phyloP scores from a whole-genome alignment of 1,140 invertebrate genomes.

The Hirudo medicinalis region DNA sequence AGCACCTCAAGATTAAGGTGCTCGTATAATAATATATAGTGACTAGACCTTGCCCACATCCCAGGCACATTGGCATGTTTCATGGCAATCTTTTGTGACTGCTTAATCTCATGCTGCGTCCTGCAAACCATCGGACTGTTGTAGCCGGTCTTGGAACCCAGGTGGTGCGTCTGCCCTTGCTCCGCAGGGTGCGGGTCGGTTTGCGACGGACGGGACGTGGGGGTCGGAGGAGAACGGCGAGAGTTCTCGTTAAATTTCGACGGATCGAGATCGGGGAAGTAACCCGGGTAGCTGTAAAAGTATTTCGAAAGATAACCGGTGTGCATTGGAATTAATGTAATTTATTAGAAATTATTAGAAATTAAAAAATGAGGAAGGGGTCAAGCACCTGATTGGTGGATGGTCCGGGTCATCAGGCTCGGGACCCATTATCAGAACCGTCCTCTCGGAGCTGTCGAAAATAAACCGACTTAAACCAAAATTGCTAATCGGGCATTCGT shows the following conservation, averaged over 20 bases:
- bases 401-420: neutral
- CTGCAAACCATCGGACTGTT: slow-evolving; percentile 77
- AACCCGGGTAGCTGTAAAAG: slow-evolving; percentile 30
- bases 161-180: neutral
- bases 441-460: neutral
- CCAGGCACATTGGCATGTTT: slow-evolving; percentile 58
- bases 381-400: neutral
- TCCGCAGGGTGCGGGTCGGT: neutral
- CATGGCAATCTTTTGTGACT: slow-evolving; percentile 64
- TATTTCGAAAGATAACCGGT: neutral
- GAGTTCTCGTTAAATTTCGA: slow-evolving; percentile 45
- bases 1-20: too few relatives aligned
- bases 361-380: slow-evolving; percentile 12
- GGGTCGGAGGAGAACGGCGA: slow-evolving; percentile 9
- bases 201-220: neutral
- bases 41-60: slow-evolving; percentile 67
- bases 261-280: slow-evolving; percentile 45
- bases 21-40: neutral
- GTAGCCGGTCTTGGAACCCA: neutral
- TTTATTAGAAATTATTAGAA: neutral
- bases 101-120: slow-evolving; percentile 85
- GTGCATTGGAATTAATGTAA: slow-evolving; percentile 12
- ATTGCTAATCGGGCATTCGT: too few relatives aligned
- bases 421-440: slow-evolving; percentile 5
- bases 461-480: too few relatives aligned